Evolutionary conservation across 1,140 invertebrate genomes (phyloP).

Genomic region (Drosophila dunni): DNA sequence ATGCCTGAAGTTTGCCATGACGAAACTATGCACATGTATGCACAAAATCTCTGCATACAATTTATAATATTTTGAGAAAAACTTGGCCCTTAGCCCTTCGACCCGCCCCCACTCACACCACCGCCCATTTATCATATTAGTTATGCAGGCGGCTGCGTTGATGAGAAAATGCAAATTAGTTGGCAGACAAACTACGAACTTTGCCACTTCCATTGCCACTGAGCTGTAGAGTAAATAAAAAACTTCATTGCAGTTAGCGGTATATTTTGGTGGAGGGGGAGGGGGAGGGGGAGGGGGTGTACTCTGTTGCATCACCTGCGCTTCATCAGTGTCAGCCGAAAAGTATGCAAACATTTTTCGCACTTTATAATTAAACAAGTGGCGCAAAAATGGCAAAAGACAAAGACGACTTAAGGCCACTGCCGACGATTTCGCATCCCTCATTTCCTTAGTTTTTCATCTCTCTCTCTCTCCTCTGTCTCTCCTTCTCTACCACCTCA

Average conservation of each 20-base stretch:
- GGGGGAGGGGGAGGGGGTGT: background rate
- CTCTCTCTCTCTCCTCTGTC: background rate
- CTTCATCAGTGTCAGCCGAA: conserved; percentile 78
- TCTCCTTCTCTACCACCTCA: background rate
- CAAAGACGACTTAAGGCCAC: conserved; percentile 68
- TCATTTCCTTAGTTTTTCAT: background rate
- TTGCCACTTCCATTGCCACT: conserved; percentile 56
- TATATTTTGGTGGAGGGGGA: conserved; percentile 1
- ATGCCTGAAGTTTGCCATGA: conserved; percentile 46
- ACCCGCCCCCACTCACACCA: background rate
- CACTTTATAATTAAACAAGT: conserved; percentile 83
- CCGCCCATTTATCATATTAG: conserved; percentile 55
- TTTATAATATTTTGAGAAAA: conserved; percentile 70
- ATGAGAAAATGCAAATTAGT: conserved; percentile 83
- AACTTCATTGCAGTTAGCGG: conserved; percentile 36
- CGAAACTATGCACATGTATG: conserved; percentile 49
- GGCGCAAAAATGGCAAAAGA: conserved; percentile 56
- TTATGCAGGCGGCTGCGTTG: conserved; percentile 76
- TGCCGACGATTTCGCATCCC: conserved; percentile 6
- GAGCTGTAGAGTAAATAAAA: conserved; percentile 54
- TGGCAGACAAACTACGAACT: conserved; percentile 64
- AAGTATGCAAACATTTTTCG: conserved; percentile 82
- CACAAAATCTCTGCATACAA: conserved; percentile 64
- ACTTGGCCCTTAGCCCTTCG: background rate
- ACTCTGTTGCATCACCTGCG: conserved; percentile 62